These are phyloP conservation scores for Phaenicophaeus curvirostris DNA, from an alignment of 2,797 vertebrate genomes.

Conservation along the genomic window DNA sequence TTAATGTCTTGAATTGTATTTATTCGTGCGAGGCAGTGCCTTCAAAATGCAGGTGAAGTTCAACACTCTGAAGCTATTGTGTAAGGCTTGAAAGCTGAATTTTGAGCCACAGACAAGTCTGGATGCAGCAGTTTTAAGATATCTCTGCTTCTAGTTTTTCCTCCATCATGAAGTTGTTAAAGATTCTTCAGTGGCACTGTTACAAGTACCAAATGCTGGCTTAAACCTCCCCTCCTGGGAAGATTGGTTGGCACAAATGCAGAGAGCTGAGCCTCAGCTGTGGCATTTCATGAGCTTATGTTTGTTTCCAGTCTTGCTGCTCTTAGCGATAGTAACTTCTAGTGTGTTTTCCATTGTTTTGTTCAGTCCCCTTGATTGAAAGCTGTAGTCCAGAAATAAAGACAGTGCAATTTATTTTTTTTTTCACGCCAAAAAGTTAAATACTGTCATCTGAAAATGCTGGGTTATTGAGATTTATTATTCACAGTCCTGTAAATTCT, in stretches of 20 bases:
- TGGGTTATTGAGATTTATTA: not conserved
- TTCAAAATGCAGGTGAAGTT: rapidly evolving
- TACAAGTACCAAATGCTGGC: not conserved
- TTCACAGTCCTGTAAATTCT: not conserved
- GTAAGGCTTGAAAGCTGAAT: not conserved
- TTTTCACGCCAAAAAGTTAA: not conserved
- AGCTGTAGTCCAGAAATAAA: not conserved
- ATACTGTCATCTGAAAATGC: not conserved
- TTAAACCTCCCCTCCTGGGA: not conserved
- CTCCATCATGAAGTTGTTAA: not conserved
- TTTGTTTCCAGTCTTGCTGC: not conserved
- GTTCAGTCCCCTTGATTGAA: not conserved
- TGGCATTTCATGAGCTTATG: not conserved
- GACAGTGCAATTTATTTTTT: not conserved
- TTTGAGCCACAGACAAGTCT: not conserved
- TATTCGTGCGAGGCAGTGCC: no score
- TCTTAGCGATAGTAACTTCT: not conserved
- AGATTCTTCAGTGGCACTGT: not conserved
- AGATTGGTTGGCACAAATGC: not conserved
- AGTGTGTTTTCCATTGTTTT: not conserved
- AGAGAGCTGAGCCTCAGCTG: not conserved
- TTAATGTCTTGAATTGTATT: not conserved
- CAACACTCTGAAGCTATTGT: not conserved
- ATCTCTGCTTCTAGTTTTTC: not conserved
- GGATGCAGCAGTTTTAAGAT: not conserved